These are phyloP conservation scores for Pipra filicauda DNA, from an alignment of 2,113 vertebrate genomes.

Conservation along the genomic window DNA sequence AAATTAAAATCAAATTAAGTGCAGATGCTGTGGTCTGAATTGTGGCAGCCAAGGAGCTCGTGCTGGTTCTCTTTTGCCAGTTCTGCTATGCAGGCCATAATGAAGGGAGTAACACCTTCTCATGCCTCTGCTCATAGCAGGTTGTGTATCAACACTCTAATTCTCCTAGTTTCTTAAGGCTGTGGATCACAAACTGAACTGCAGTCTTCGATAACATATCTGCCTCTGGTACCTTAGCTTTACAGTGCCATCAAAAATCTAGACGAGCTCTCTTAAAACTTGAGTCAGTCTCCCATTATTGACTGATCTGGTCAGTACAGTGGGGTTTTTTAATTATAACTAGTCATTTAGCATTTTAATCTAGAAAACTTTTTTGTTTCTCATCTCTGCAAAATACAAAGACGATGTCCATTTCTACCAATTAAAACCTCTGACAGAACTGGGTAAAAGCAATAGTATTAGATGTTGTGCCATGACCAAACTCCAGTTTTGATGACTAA, in stretches of 20 bases:
- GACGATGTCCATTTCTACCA: background rate
- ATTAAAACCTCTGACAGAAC: background rate
- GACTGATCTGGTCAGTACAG: background rate
- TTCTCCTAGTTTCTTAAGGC: background rate
- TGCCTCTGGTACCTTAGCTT: background rate
- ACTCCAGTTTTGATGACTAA: conserved; percentile 61
- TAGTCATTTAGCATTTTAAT: background rate
- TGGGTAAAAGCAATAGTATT: background rate
- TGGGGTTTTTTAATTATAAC: background rate
- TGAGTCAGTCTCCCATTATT: background rate
- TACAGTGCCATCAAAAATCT: background rate
- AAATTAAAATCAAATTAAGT: background rate
- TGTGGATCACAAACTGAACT: background rate
- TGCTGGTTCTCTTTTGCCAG: background rate
- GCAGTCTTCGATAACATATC: background rate
- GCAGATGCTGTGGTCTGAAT: background rate
- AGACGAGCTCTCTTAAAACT: background rate
- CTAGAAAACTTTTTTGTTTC: background rate
- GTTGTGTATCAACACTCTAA: background rate
- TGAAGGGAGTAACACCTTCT: background rate
- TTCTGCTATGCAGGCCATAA: background rate
- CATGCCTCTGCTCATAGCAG: background rate
- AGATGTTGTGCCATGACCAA: background rate
- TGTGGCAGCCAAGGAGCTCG: background rate
- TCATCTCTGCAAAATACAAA: background rate